phyloP scores from a whole-genome alignment of 2,888 invertebrate genomes.

The Neoscelio sp. region DNA sequence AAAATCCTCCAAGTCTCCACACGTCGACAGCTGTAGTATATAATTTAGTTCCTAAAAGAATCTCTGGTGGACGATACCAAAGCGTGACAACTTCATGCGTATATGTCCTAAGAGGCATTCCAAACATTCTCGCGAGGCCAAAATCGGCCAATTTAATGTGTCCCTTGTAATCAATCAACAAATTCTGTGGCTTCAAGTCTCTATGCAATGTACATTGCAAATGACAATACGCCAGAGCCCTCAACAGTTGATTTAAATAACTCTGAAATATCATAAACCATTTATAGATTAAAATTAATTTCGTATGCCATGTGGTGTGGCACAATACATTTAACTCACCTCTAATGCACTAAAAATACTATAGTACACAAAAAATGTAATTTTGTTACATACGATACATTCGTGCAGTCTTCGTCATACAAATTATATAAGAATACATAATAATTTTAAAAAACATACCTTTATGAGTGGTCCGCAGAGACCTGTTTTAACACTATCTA shows the following conservation, averaged over 20 bases:
- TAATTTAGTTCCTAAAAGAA: conserved; percentile 94
- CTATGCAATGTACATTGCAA: conserved; percentile 94
- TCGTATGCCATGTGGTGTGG: too few relatives aligned
- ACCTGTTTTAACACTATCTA: conserved; percentile 89
- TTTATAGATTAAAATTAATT: too few relatives aligned
- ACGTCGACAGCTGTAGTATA: conserved; percentile 97
- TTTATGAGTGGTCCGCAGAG: conserved; percentile 87
- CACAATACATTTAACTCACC: too few relatives aligned
- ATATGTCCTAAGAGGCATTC: conserved; percentile 95
- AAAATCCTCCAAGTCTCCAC: conserved; percentile 98
- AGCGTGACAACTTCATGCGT: conserved; percentile 98
- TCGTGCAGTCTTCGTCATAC: too few relatives aligned
- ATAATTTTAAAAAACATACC: conserved; percentile 82
- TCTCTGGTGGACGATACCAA: conserved; percentile 99
- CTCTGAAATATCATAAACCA: conserved; percentile 85
- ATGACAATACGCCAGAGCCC: conserved; percentile 96
- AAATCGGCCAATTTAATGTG: conserved; percentile 98
- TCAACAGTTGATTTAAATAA: conserved; percentile 93
- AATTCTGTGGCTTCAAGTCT: conserved; percentile 98
- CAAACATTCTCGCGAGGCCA: conserved; percentile 96
- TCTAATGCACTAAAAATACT: too few relatives aligned
- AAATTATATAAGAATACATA: too few relatives aligned
- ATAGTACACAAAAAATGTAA: too few relatives aligned
- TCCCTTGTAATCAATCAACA: conserved; percentile 93
- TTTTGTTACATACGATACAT: too few relatives aligned